phyloP scores from a whole-genome alignment of 2,113 vertebrate genomes.

The Brienomyrus longianalis region DNA sequence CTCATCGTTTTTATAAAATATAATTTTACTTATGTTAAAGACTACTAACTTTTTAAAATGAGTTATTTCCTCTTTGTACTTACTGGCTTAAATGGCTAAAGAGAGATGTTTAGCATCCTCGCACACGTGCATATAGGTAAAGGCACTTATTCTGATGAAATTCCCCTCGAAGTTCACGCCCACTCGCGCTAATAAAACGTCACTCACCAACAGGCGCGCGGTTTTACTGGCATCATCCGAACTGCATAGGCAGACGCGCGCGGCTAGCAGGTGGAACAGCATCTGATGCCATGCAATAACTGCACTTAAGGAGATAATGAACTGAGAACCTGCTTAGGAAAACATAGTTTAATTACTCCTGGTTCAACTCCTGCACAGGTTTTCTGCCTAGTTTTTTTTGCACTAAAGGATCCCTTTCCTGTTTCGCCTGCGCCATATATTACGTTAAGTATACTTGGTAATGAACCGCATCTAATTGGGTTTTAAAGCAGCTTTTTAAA shows the following conservation, averaged over 20 bases:
- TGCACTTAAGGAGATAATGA: background rate
- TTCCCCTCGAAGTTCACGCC: background rate
- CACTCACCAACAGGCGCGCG: background rate
- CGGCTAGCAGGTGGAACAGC: background rate
- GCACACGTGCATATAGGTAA: background rate
- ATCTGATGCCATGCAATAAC: background rate
- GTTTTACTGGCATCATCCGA: background rate
- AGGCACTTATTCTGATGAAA: background rate
- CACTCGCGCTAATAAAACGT: constrained; percentile 13
- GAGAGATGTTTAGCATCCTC: background rate
- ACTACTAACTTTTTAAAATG: background rate
- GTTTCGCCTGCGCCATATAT: background rate
- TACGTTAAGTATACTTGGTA: background rate
- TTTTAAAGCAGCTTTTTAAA: background rate
- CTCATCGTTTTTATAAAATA: background rate
- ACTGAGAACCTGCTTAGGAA: background rate
- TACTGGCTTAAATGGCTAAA: background rate
- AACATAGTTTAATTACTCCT: background rate
- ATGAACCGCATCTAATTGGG: background rate
- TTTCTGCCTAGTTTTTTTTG: background rate
- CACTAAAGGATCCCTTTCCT: background rate
- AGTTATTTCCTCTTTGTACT: background rate
- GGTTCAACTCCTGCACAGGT: background rate
- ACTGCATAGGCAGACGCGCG: background rate
- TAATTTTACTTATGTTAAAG: background rate